Percentiles rank a stretch among this genome's conserved stretches.
Conservation (phyloP, 2,797 vertebrate species). For the Propithecus perrieri region DNA sequence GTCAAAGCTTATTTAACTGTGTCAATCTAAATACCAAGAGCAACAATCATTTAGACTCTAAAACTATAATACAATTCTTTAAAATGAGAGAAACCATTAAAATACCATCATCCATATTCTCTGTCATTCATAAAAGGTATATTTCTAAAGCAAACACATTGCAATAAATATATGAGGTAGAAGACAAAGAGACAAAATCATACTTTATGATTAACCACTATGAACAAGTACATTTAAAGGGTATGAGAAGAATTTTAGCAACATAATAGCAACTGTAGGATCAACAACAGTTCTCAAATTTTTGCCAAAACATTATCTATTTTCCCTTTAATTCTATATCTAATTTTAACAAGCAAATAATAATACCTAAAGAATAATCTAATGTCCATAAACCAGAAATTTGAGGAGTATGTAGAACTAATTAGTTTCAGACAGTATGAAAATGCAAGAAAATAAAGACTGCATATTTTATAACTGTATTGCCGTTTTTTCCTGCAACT, state of each 20-base stretch:
- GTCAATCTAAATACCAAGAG: constrained; percentile 9
- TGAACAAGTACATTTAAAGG: neutral
- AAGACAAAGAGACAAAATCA: constrained; percentile 1
- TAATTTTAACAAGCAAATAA: constrained; percentile 16
- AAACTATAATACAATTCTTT: neutral
- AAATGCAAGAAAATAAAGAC: neutral
- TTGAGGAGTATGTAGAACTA: neutral
- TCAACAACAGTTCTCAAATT: neutral
- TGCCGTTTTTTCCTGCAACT: neutral
- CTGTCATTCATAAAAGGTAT: neutral
- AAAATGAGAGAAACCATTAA: constrained; percentile 28
- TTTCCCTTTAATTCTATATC: neutral
- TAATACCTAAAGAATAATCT: neutral
- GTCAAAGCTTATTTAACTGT: constrained; percentile 37
- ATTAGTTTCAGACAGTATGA: neutral
- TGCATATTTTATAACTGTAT: neutral
- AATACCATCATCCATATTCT: neutral
- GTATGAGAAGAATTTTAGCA: neutral
- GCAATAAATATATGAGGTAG: neutral
- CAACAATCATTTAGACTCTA: neutral
- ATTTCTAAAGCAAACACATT: constrained; percentile 13
- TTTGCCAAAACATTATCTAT: neutral
- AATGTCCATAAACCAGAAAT: neutral
- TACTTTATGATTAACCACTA: neutral
- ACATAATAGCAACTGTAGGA: neutral